phyloP scores from a whole-genome alignment of 2,113 vertebrate species.

The Mormoops blainvillei region DNA sequence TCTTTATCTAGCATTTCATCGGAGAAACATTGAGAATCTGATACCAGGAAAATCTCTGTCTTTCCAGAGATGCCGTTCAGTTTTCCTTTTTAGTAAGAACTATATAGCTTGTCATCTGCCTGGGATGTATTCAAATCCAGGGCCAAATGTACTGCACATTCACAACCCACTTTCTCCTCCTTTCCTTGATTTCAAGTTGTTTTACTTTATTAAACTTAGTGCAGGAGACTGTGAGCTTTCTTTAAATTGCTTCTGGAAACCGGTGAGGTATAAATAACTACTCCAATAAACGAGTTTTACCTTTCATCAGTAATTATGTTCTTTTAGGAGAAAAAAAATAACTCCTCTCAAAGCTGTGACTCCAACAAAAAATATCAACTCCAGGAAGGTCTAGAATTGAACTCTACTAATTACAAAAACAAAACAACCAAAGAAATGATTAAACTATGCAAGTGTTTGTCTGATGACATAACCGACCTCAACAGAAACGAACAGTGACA shows the following conservation, averaged over 20 bases:
- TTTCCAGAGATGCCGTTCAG: background rate
- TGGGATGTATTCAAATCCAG: background rate
- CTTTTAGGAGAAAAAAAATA: background rate
- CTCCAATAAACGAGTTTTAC: background rate
- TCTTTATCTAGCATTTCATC: background rate
- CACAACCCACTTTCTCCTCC: background rate
- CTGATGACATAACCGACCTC: background rate
- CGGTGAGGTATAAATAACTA: background rate
- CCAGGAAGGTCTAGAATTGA: background rate
- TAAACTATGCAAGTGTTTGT: background rate
- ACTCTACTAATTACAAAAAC: conserved; percentile 1
- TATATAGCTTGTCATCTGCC: background rate
- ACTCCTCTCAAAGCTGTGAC: background rate
- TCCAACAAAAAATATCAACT: background rate
- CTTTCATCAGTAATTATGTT: background rate
- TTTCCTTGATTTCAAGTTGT: background rate
- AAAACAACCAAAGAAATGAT: background rate
- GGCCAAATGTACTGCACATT: background rate
- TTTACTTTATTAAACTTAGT: background rate
- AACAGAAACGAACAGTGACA: background rate
- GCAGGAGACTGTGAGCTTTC: background rate
- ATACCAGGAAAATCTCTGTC: background rate
- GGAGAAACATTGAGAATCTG: background rate
- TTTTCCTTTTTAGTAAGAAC: conserved; percentile 4
- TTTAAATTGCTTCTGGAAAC: conserved; percentile 2